Evolutionary conservation across 2,113 vertebrate species (phyloP).

Genomic region (Marmota monax): DNA sequence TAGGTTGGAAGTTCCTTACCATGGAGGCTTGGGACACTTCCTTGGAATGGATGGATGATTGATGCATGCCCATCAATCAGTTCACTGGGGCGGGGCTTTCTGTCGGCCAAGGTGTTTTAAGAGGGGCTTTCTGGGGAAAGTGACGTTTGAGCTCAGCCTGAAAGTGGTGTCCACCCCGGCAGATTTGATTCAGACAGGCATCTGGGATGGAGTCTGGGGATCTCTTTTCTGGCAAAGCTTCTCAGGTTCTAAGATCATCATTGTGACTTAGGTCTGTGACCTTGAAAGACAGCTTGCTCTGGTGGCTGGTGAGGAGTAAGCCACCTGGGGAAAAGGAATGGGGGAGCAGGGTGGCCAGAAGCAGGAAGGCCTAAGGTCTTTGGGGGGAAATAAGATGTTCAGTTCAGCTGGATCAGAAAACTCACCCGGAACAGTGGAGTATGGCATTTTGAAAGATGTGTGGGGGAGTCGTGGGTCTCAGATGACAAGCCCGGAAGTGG

Average conservation of each 20-base stretch:
- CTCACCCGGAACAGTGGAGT: not conserved
- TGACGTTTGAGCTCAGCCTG: not conserved
- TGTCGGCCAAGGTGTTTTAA: no score
- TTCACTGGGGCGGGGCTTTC: not conserved
- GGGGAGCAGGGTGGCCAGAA: not conserved
- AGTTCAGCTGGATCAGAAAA: not conserved
- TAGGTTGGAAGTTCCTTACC: not conserved
- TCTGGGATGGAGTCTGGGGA: not conserved
- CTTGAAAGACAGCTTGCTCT: not conserved
- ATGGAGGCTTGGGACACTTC: not conserved
- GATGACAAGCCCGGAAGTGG: not conserved
- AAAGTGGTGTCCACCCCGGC: not conserved
- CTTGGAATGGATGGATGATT: not conserved
- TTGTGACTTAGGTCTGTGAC: not conserved
- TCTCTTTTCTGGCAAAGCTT: not conserved
- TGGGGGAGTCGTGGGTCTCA: not conserved
- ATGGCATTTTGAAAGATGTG: not conserved
- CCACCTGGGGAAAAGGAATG: no score
- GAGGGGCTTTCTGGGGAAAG: not conserved
- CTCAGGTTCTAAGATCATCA: not conserved
- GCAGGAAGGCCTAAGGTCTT: not conserved
- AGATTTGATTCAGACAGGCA: not conserved
- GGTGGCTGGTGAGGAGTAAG: not conserved
- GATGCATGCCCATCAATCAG: fast-evolving
- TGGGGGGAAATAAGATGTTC: not conserved